Percentiles rank a stretch among this genome's conserved stretches.
Conservation (phyloP, 2,797 vertebrate species). For the Notamacropus eugenii region DNA sequence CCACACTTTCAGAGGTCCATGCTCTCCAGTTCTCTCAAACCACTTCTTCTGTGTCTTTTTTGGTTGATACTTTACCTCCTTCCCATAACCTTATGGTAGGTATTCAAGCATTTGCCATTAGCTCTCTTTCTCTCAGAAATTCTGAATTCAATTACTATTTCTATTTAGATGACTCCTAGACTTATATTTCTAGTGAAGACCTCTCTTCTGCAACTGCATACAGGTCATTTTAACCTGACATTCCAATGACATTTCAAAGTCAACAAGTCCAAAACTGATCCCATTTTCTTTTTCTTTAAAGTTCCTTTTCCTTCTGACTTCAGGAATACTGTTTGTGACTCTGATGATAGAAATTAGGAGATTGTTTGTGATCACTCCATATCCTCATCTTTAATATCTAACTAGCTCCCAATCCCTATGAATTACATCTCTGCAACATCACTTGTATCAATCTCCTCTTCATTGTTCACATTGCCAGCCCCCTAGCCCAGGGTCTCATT, state of each 20-base stretch:
- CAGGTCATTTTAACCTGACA: neutral
- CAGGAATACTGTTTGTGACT: neutral
- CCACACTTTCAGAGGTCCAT: neutral
- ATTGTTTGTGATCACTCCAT: neutral
- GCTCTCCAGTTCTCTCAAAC: neutral
- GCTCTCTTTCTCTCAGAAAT: neutral
- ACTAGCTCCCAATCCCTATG: neutral
- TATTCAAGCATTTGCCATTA: neutral
- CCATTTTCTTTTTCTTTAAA: neutral
- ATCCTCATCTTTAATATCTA: neutral
- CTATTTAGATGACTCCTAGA: neutral
- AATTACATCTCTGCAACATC: neutral
- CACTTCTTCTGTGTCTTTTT: neutral
- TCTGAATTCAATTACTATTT: neutral
- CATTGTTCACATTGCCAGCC: neutral
- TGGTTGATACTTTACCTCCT: neutral
- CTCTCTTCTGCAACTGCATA: neutral
- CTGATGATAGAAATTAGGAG: neutral
- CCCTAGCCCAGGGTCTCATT: neutral
- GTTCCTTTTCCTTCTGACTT: neutral
- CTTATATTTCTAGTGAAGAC: neutral
- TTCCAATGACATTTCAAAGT: neutral
- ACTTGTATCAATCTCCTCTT: neutral
- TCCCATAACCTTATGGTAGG: neutral
- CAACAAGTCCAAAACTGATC: neutral